A percentile compares a stretch with the other conserved stretches of the same genome.
phyloP scores from a whole-genome alignment of 2,888 invertebrate genomes.

The Cantharis nigra region DNA sequence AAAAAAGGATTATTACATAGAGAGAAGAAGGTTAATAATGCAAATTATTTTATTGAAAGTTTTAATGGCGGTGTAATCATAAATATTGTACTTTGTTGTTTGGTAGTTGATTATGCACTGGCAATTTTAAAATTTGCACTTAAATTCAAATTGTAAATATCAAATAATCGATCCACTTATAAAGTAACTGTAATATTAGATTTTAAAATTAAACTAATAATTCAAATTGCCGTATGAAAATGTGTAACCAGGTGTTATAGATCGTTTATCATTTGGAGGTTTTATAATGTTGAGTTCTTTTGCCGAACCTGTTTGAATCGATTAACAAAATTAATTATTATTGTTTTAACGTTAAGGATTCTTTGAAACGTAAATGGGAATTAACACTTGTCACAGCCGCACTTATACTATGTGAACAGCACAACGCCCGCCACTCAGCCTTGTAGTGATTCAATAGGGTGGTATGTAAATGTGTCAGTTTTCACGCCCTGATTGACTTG shows the following conservation, averaged over 20 bases:
- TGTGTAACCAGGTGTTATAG: background rate
- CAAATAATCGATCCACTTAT: background rate
- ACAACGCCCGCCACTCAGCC: slow-evolving; percentile 40
- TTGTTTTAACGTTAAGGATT: slow-evolving; percentile 6
- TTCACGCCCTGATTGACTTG: slow-evolving; percentile 55
- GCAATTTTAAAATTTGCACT: background rate
- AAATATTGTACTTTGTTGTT: background rate
- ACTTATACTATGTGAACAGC: slow-evolving; percentile 29
- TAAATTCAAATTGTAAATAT: background rate
- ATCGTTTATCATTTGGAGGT: background rate
- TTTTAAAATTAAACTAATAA: background rate
- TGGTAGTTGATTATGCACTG: background rate
- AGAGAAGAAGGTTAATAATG: background rate
- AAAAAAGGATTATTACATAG: background rate
- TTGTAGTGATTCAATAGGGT: slow-evolving; percentile 50
- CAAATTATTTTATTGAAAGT: background rate
- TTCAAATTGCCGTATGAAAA: background rate
- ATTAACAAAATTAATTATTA: slow-evolving; percentile 17
- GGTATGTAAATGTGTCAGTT: slow-evolving; percentile 57
- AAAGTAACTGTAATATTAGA: background rate
- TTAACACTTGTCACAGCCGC: slow-evolving; percentile 35
- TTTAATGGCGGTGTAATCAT: background rate
- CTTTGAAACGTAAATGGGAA: slow-evolving; percentile 29
- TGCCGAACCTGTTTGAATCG: background rate
- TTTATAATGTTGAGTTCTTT: background rate